These are phyloP conservation scores for Phataginus tetradactyla DNA, from an alignment of 2,797 vertebrate genomes.

Conservation along the genomic window DNA sequence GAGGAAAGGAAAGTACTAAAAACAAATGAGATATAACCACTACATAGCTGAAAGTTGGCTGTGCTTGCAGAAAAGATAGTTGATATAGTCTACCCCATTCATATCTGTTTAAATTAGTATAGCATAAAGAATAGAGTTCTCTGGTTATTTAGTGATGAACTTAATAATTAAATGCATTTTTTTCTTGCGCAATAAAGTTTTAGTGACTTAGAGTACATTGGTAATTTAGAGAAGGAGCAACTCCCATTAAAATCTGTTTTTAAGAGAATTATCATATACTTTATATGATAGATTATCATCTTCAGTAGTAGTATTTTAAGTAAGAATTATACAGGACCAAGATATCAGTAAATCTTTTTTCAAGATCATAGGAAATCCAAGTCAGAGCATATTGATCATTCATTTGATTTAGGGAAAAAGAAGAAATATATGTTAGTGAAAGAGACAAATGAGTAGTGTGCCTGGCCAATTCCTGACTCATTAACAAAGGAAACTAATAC, in stretches of 20 bases:
- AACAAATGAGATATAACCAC: not conserved
- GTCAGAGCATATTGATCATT: slow-evolving; percentile 68
- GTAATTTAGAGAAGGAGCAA: slow-evolving; percentile 17
- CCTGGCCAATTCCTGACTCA: slow-evolving; percentile 55
- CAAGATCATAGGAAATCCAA: not conserved
- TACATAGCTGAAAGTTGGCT: not conserved
- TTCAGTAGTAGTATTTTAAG: slow-evolving; percentile 49
- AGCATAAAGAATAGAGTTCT: not conserved
- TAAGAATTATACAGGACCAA: slow-evolving; percentile 49
- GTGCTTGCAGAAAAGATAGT: not conserved
- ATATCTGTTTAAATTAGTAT: not conserved
- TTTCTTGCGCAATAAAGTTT: not conserved
- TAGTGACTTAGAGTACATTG: slow-evolving; percentile 29
- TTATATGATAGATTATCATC: not conserved
- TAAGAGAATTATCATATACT: not conserved
- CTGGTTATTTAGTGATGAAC: not conserved
- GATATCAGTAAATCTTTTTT: slow-evolving; percentile 43
- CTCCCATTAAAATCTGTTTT: slow-evolving; percentile 49
- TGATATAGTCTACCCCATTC: not conserved
- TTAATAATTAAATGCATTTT: not conserved
- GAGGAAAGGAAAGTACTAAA: not conserved
- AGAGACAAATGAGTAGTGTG: slow-evolving; percentile 64
- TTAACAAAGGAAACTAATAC: slow-evolving; percentile 56
- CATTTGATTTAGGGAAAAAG: slow-evolving; percentile 72
- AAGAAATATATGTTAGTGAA: slow-evolving; percentile 70